Evolutionary conservation across 2,797 vertebrate species (phyloP).

Genomic region (Caiman crocodilus): DNA sequence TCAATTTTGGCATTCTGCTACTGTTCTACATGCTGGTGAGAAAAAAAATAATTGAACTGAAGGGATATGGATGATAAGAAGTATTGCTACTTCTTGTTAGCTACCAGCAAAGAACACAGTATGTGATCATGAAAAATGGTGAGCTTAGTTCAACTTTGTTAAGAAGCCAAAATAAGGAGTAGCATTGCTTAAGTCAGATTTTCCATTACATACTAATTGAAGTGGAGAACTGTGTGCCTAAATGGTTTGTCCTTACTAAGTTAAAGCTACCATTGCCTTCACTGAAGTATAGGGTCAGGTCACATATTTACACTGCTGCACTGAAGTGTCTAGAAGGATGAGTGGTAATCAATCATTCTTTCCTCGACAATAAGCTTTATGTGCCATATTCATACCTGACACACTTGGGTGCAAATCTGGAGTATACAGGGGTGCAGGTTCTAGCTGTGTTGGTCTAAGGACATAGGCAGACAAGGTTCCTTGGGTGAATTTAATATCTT

Average conservation of each 20-base stretch:
- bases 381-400: not conserved
- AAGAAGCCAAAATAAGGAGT: not conserved
- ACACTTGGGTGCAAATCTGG: not conserved
- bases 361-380: not conserved
- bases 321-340: not conserved
- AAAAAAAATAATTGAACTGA: conserved; percentile 9
- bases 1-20: not conserved
- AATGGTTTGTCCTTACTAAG: not conserved
- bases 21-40: not conserved
- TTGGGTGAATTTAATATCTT: too few relatives aligned
- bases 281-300: not conserved
- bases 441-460: not conserved
- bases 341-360: not conserved
- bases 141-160: not conserved
- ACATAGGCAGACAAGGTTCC: too few relatives aligned
- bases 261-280: not conserved
- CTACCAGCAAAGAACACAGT: not conserved
- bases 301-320: not conserved
- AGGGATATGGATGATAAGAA: not conserved
- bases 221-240: rapidly evolving
- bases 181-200: not conserved
- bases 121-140: not conserved
- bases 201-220: not conserved
- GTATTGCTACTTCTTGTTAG: not conserved
- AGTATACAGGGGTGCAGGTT: not conserved